Conservation (phyloP, 2,113 vertebrate species). For the Spermophilus dauricus region DNA sequence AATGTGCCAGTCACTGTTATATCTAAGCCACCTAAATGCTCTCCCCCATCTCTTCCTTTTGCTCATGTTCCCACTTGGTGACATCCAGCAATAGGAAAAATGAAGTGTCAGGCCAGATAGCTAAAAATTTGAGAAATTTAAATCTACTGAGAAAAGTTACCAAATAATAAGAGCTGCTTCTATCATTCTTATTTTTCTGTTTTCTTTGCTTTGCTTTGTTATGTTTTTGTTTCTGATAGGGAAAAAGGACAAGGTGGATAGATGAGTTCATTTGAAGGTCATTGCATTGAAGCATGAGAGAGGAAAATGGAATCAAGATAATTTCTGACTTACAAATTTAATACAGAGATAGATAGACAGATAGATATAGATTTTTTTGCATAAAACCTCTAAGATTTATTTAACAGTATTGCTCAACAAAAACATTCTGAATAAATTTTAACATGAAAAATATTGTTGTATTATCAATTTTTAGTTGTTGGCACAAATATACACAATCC, state of each 20-base stretch:
- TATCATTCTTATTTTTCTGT: background rate
- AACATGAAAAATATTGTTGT: background rate
- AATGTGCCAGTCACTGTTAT: background rate
- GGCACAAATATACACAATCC: background rate
- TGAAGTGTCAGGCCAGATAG: background rate
- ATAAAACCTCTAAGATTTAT: background rate
- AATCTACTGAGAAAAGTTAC: background rate
- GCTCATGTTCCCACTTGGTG: background rate
- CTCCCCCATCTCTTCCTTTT: background rate
- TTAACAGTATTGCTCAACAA: background rate
- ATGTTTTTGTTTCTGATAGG: background rate
- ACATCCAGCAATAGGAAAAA: background rate
- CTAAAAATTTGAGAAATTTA: background rate
- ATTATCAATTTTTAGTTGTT: background rate
- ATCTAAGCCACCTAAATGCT: background rate
- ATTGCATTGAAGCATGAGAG: background rate
- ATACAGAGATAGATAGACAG: background rate
- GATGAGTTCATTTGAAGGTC: slow-evolving; percentile 2
- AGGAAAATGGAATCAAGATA: background rate
- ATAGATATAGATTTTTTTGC: background rate
- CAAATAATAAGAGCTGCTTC: background rate
- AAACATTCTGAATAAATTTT: background rate
- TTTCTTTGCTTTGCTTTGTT: background rate
- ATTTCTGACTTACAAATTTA: background rate
- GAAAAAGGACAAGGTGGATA: background rate